Base-by-base conservation (phyloP, 1,140 invertebrate species). In the Tribolium castaneum region DNA sequence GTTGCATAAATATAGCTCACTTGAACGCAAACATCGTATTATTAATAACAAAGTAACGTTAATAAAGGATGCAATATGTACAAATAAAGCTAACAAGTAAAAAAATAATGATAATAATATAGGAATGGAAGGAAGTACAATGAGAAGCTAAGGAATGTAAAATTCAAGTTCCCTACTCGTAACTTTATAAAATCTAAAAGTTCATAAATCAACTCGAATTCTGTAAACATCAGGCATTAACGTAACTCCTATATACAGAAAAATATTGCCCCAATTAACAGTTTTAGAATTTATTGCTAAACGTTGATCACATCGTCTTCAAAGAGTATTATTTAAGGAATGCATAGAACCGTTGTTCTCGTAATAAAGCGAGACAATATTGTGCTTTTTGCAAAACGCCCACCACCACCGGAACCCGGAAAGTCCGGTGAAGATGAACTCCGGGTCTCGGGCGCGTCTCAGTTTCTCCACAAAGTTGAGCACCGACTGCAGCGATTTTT, bases 311-410 rank as follows among this genome's bases (percentile, higher is more conserved):
- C 16, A 19, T 19, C 16, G 16, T 19, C 16, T 19, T 50, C 9
- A 70, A 34, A 62, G 30, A 51, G 35, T 49, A 73, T 72, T 72
- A 52, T 70, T 76, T 19, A 52, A 16, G 13, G 16, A 12, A 76
- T 78, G 81, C 12, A 78, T 49, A 51, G 78, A 77, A 76, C 82
- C 79, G 52, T 80, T 83, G 78, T 88, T 89, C 76, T 91, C 90
- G 80, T 90, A 91, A 81, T 91, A 90, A 16, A 92, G 84, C 2
- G 91, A 92, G 13, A 93, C 92, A 72, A 94, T 93, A 52, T 91
- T 92, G 86, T 94, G 92, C 82, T 94, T 94, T 84, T 94, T 94
- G 87, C 93, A 94, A 82, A 94, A 94, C 0, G 93, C 93, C 93
- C 93, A 94, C 93, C 93, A 94, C 93, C 93, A 94, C 13, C 92